These are phyloP conservation scores for Steatornis caripensis DNA, from an alignment of 2,113 vertebrate genomes.

Conservation along the genomic window DNA sequence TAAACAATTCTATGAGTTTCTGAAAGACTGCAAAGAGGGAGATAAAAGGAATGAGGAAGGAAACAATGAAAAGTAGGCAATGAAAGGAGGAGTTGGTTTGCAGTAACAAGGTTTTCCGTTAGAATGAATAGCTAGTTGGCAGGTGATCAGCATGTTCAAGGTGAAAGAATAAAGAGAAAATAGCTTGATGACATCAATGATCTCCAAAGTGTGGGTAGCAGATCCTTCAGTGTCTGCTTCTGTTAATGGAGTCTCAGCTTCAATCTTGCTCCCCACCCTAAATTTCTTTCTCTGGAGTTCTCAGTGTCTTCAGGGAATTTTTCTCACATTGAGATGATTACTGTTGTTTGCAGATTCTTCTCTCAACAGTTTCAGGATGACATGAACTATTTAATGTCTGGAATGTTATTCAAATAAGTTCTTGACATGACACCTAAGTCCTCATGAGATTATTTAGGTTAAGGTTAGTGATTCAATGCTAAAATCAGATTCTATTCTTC, in stretches of 20 bases:
- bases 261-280: not conserved
- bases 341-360: constrained; percentile 5
- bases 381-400: not conserved
- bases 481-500: not conserved
- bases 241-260: not conserved
- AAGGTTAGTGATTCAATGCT: constrained; percentile 2
- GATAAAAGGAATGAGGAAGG: not conserved
- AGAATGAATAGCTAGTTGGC: not conserved
- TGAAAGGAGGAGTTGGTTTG: not conserved
- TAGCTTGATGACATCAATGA: not conserved
- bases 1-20: not conserved
- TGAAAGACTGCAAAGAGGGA: not conserved
- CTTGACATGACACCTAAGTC: not conserved
- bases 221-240: not conserved
- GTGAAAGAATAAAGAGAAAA: not conserved
- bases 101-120: not conserved
- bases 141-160: not conserved
- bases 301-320: not conserved
- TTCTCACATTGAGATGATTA: not conserved
- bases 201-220: not conserved
- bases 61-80: not conserved
- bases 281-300: not conserved
- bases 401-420: not conserved
- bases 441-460: not conserved
- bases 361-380: not conserved